Evolutionary conservation across 1,140 invertebrate genomes (phyloP).

Genomic region (Conopomorpha cramerella): DNA sequence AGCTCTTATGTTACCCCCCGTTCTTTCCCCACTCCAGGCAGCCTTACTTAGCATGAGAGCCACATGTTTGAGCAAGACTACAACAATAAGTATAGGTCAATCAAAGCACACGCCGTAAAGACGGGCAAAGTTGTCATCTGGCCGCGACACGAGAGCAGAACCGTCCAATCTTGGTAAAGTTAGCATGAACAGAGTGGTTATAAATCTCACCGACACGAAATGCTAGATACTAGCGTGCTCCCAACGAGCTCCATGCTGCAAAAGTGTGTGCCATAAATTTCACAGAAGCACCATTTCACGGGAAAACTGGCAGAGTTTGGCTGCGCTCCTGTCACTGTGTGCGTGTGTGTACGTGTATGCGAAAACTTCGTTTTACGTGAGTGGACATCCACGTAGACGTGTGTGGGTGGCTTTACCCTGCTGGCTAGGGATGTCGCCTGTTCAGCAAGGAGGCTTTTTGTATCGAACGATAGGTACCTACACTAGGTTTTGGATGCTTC

Average conservation of each 20-base stretch:
- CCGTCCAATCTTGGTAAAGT: constrained; percentile 32
- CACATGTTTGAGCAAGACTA: too few relatives aligned
- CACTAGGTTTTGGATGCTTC: too few relatives aligned
- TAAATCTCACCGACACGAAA: constrained; percentile 58
- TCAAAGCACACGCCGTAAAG: too few relatives aligned
- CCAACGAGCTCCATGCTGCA: constrained; percentile 41
- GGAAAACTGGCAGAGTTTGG: constrained; percentile 43
- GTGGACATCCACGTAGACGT: constrained; percentile 48
- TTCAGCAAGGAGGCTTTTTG: too few relatives aligned
- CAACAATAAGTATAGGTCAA: too few relatives aligned
- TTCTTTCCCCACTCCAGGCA: too few relatives aligned
- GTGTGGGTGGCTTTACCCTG: constrained; percentile 29
- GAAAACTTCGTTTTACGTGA: constrained; percentile 35
- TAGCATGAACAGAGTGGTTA: constrained; percentile 45
- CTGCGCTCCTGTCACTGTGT: too few relatives aligned
- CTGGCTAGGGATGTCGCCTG: constrained; percentile 28
- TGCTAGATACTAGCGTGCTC: constrained; percentile 43
- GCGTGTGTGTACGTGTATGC: constrained; percentile 50
- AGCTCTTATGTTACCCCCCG: too few relatives aligned
- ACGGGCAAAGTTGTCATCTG: too few relatives aligned
- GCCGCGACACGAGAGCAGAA: too few relatives aligned
- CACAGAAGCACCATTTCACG: constrained; percentile 47
- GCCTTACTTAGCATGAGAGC: too few relatives aligned
- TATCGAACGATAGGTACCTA: too few relatives aligned
- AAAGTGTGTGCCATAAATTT: constrained; percentile 59